phyloP scores from a whole-genome alignment of 2,113 vertebrate species.

The Maccullochella peelii region DNA sequence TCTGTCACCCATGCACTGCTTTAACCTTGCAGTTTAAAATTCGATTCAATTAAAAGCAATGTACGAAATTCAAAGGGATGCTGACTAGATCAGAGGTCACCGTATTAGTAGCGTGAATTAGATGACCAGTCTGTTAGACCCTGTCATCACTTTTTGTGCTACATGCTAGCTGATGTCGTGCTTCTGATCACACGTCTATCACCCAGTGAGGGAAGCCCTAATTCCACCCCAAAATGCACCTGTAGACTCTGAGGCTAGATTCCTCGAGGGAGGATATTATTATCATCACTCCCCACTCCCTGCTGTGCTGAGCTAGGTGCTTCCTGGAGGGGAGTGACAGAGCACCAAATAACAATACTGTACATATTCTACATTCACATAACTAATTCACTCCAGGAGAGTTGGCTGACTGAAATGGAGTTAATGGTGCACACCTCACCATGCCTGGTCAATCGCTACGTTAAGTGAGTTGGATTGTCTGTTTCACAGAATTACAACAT shows the following conservation, averaged over 20 bases:
- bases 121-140: not conserved
- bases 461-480: not conserved
- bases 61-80: not conserved
- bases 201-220: not conserved
- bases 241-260: not conserved
- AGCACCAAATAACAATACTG: not conserved
- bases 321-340: not conserved
- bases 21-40: conserved; percentile 31
- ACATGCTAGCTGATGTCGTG: not conserved
- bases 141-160: not conserved
- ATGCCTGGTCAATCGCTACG: not conserved
- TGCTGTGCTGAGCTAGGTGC: not conserved
- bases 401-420: no score
- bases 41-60: conserved; percentile 1
- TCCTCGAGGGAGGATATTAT: not conserved
- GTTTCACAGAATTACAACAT: not conserved
- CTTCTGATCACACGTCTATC: not conserved
- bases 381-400: not conserved
- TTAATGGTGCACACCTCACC: not conserved
- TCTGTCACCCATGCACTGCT: conserved; percentile 42
- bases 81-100: conserved; percentile 17
- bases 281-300: not conserved
- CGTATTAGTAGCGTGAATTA: not conserved
- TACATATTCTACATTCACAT: not conserved
- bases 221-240: not conserved